Conservation (phyloP, 64 coral and sea anemone species). For the Actinia equina region DNA sequence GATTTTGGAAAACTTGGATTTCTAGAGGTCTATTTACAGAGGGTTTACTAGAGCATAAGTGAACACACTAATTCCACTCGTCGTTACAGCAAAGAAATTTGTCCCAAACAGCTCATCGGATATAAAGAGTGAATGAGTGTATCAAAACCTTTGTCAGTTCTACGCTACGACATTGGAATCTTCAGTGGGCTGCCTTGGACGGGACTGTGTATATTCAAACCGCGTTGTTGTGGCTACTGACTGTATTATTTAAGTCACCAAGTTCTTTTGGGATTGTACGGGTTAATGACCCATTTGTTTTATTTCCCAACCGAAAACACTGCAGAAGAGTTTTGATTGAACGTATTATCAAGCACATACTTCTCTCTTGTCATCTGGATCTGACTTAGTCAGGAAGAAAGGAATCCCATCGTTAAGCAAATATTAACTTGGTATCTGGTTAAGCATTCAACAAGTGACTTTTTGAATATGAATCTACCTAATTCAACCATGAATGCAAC, state of each 20-base stretch:
- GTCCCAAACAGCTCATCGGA: neutral
- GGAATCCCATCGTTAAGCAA: neutral
- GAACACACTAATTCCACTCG: neutral
- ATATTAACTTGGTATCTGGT: neutral
- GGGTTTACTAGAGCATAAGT: neutral
- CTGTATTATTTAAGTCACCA: neutral
- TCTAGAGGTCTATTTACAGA: constrained; percentile 1
- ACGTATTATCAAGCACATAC: neutral
- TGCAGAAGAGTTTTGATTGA: neutral
- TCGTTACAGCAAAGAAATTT: neutral
- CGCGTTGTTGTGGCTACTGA: neutral
- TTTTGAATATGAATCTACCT: neutral
- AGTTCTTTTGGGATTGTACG: neutral
- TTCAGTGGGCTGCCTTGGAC: no score
- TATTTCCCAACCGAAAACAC: neutral
- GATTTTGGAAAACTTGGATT: constrained; percentile 9
- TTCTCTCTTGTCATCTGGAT: neutral
- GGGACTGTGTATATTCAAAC: no score
- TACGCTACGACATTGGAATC: no score
- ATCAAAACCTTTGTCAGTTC: no score
- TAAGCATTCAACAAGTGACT: neutral
- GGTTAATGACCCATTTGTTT: neutral
- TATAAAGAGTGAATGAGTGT: no score
- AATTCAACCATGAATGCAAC: neutral
- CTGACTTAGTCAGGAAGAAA: neutral